Conservation (phyloP, 2,113 vertebrate genomes). For the Cyphomyrus discorhynchus region DNA sequence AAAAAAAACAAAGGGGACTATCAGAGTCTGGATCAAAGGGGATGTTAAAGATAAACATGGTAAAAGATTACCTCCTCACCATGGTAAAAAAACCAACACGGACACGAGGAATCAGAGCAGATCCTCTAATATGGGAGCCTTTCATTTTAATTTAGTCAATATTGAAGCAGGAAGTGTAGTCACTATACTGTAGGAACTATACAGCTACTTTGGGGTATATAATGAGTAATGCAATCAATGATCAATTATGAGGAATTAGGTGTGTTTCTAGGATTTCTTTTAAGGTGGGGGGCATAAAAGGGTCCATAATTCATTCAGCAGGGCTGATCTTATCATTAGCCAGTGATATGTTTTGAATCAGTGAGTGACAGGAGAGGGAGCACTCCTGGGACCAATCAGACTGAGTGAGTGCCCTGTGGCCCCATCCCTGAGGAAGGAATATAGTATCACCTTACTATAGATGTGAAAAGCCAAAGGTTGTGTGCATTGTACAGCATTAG, state of each 20-base stretch:
- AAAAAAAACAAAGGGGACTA: not conserved
- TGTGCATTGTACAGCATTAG: not conserved
- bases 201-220: not conserved
- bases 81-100: not conserved
- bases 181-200: not conserved
- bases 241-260: not conserved
- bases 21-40: not conserved
- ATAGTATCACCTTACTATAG: not conserved
- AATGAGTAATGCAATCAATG: not conserved
- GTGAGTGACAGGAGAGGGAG: not conserved
- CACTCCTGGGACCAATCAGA: not conserved
- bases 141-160: not conserved
- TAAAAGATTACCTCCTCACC: not conserved
- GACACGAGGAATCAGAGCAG: not conserved
- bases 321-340: not conserved
- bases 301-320: not conserved
- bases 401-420: not conserved
- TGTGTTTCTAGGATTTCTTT: not conserved
- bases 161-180: not conserved
- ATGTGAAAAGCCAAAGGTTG: not conserved
- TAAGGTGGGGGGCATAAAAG: not conserved
- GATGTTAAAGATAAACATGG: not conserved
- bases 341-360: not conserved
- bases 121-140: not conserved
- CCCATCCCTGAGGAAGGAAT: not conserved